Percentiles rank a stretch among this genome's conserved stretches.
These are phyloP conservation scores for Silvanus unidentatus DNA, from an alignment of 2,888 invertebrate genomes.

Conservation along the genomic window DNA sequence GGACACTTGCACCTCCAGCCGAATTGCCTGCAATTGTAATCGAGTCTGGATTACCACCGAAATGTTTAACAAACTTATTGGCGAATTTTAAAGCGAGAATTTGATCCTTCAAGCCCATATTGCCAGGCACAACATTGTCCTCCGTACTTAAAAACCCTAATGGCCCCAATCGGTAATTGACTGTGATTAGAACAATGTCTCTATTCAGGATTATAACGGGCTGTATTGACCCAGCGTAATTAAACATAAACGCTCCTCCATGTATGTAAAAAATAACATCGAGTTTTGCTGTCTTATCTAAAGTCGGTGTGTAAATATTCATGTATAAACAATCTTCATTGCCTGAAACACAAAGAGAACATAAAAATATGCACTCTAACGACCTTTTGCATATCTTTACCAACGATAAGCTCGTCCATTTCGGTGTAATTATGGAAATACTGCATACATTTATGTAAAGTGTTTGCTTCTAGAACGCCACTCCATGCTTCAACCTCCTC, in stretches of 20 bases:
- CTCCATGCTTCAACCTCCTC: conserved; percentile 51
- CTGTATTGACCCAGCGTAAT: conserved; percentile 51
- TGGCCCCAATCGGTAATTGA: conserved; percentile 68
- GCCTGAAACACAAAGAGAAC: no score
- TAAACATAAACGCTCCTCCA: conserved; percentile 66
- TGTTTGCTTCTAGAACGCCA: conserved; percentile 63
- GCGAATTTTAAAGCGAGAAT: conserved; percentile 64
- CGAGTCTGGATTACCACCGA: conserved; percentile 66
- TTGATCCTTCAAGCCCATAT: conserved; percentile 71
- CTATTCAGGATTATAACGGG: conserved; percentile 57
- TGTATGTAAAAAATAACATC: conserved; percentile 64
- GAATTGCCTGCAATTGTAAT: conserved; percentile 65
- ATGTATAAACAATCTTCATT: conserved; percentile 64
- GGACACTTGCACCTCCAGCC: conserved; percentile 69
- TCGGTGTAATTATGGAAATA: conserved; percentile 36
- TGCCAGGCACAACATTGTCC: conserved; percentile 62
- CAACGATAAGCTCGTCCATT: no score
- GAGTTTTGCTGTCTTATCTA: conserved; percentile 43
- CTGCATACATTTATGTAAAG: conserved; percentile 42
- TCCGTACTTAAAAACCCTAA: conserved; percentile 71
- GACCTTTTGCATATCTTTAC: not conserved
- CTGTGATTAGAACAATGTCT: conserved; percentile 60
- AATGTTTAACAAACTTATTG: conserved; percentile 59
- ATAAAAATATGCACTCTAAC: conserved; percentile 26
- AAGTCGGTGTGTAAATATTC: conserved; percentile 57